Conservation (phyloP, 2,797 vertebrate genomes). For the Erethizon dorsatum region DNA sequence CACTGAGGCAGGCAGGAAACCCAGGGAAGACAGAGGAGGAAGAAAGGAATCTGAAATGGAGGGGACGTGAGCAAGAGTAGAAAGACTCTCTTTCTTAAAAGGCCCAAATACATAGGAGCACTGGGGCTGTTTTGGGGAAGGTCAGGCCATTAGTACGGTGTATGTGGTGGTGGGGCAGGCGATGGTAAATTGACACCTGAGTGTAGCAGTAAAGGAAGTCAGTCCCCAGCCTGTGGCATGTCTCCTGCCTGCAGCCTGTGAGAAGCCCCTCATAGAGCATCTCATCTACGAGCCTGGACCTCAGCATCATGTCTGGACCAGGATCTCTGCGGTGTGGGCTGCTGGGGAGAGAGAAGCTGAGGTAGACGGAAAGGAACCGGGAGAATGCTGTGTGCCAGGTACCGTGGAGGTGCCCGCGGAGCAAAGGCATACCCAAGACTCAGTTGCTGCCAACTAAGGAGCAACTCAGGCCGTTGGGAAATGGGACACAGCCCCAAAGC, state of each 20-base stretch:
- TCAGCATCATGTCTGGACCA: background rate
- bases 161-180: too few relatives aligned
- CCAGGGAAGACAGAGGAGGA: constrained; percentile 13
- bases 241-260: background rate
- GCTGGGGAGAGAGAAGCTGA: background rate
- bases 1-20: background rate
- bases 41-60: background rate
- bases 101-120: background rate
- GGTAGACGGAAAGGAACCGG: background rate
- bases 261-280: background rate
- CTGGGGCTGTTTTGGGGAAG: background rate
- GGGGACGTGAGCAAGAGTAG: background rate
- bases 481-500: background rate
- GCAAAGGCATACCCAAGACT: background rate
- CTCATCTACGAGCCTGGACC: background rate
- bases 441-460: background rate
- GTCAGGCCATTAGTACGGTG: background rate
- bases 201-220: background rate
- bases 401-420: background rate
- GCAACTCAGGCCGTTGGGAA: background rate
- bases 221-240: background rate
- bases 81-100: background rate
- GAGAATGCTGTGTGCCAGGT: background rate
- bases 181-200: background rate
- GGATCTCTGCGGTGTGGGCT: background rate